Percentiles rank a stretch among this genome's conserved stretches.
phyloP scores from a whole-genome alignment of 2,888 invertebrate species.

The Orchestes rusci region DNA sequence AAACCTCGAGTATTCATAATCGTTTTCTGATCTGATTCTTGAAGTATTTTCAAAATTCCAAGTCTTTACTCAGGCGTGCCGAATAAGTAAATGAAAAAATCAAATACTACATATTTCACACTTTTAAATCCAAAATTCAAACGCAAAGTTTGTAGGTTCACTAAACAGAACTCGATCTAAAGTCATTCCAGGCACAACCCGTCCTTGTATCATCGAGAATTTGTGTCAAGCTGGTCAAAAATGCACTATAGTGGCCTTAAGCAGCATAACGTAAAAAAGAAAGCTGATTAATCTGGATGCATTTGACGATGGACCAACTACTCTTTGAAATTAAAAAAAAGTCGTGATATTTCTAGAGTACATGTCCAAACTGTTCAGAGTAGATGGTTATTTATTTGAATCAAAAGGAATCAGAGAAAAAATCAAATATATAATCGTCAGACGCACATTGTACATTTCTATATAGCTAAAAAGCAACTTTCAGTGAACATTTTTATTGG shows the following conservation, averaged over 20 bases:
- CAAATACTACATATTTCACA: too few species aligned
- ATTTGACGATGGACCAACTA: constrained; percentile 34
- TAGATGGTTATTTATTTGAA: background rate
- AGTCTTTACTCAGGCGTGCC: constrained; percentile 10
- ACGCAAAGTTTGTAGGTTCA: too few species aligned
- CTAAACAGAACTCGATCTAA: too few species aligned
- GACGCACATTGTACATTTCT: constrained; percentile 36
- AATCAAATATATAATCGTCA: constrained; percentile 35
- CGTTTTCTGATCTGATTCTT: too few species aligned
- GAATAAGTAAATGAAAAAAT: too few species aligned
- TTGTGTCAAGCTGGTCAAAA: constrained; percentile 24
- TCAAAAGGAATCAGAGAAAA: background rate
- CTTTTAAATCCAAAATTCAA: too few species aligned
- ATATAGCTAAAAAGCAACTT: constrained; percentile 41
- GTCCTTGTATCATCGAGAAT: too few species aligned
- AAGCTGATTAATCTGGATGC: constrained; percentile 29
- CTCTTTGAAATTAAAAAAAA: background rate
- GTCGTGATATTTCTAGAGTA: background rate
- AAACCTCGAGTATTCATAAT: too few species aligned
- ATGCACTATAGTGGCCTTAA: constrained; percentile 26
- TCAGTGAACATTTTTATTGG: constrained; percentile 40
- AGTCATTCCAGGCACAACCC: too few species aligned
- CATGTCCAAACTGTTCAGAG: too few species aligned
- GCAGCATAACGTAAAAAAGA: constrained; percentile 23
- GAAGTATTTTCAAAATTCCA: too few species aligned